Conservation (phyloP, 2,797 vertebrate species). For the Erpetoichthys calabaricus region DNA sequence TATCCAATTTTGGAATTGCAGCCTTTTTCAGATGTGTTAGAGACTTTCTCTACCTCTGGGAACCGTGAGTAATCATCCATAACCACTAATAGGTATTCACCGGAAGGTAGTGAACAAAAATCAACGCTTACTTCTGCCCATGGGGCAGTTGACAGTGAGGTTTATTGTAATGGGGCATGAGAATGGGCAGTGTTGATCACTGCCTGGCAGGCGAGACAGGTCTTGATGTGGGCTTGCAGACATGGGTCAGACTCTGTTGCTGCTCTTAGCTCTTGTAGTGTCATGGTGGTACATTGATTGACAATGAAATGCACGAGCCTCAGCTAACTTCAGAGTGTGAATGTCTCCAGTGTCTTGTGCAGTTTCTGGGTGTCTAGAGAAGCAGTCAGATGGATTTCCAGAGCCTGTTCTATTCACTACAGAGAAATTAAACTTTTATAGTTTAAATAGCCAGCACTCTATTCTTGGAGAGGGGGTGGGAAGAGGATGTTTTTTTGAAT, state of each 20-base stretch:
- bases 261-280: too few species aligned
- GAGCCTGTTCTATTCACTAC: too few species aligned
- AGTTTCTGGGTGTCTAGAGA: not conserved
- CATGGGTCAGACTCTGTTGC: too few species aligned
- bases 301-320: too few species aligned
- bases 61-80: slow-evolving; percentile 1
- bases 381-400: too few species aligned
- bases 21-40: not conserved
- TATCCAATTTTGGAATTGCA: not conserved
- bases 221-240: not conserved
- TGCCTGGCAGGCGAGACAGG: not conserved
- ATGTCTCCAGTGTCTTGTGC: not conserved
- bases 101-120: not conserved
- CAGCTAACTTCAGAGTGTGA: too few species aligned
- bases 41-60: not conserved
- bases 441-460: too few species aligned
- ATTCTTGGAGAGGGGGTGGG: too few species aligned
- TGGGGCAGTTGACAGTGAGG: not conserved
- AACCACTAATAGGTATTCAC: not conserved
- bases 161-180: not conserved
- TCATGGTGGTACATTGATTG: too few species aligned
- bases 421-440: too few species aligned
- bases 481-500: too few species aligned
- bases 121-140: not conserved
- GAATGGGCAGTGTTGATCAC: too few species aligned